phyloP scores from a whole-genome alignment of 92 coral and sea anemone species.

The Plumapathes pennacea region DNA sequence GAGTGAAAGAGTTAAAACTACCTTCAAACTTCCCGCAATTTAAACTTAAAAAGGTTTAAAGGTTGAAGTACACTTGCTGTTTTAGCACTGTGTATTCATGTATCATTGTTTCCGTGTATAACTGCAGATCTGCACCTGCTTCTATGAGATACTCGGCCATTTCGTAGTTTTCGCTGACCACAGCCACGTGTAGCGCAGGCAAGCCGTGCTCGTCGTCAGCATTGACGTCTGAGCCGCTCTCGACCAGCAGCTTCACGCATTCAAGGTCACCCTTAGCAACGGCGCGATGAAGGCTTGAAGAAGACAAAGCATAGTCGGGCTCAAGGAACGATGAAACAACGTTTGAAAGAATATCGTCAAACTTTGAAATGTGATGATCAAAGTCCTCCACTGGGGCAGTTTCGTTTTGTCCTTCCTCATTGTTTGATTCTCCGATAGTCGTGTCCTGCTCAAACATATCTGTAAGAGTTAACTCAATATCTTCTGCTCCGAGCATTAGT shows the following conservation, averaged over 20 bases:
- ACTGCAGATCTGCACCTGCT: conserved; percentile 60
- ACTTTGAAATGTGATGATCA: too few species aligned
- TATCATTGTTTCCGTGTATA: conserved; percentile 45
- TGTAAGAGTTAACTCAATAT: too few species aligned
- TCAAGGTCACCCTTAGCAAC: conserved; percentile 47
- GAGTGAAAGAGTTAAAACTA: too few species aligned
- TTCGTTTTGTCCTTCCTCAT: too few species aligned
- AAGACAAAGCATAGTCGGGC: too few species aligned
- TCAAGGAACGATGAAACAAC: too few species aligned
- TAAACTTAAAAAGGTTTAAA: background rate
- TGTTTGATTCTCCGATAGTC: too few species aligned
- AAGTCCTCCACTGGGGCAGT: too few species aligned
- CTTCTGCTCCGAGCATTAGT: too few species aligned
- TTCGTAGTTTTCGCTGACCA: conserved; percentile 41
- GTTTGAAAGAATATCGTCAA: too few species aligned
- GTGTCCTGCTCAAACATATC: too few species aligned
- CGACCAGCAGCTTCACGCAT: conserved; percentile 16
- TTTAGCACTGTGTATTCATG: conserved; percentile 24
- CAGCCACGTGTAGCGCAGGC: conserved; percentile 60
- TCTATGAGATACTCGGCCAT: conserved; percentile 46
- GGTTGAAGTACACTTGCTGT: background rate
- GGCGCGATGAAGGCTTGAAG: conserved; percentile 52
- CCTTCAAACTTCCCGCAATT: too few species aligned
- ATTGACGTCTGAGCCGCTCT: conserved; percentile 53
- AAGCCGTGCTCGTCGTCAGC: conserved; percentile 52